Conservation (phyloP, 2,888 invertebrate genomes). For the Rhaphigaster nebulosa region DNA sequence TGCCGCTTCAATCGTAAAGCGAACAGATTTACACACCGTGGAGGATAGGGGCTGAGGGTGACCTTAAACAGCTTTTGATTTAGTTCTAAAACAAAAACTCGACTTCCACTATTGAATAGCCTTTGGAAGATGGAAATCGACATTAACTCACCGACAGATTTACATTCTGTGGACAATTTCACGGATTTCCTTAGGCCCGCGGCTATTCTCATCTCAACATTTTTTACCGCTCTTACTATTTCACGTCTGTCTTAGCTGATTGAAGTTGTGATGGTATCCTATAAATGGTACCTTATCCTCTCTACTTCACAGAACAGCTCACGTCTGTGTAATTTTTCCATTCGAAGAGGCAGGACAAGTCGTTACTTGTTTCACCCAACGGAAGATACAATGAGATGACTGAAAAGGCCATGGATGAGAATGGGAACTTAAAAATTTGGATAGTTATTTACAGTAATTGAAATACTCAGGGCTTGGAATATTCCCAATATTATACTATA, state of each 20-base stretch:
- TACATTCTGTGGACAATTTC: constrained; percentile 32
- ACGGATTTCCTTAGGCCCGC: neutral
- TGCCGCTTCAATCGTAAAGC: neutral
- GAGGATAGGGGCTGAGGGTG: neutral
- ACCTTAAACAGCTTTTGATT: neutral
- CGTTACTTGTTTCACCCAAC: neutral
- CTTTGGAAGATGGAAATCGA: neutral
- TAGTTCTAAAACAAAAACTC: constrained; percentile 30
- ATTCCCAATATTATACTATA: too few species aligned
- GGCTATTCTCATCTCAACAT: neutral
- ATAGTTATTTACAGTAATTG: too few species aligned
- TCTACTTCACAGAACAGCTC: neutral
- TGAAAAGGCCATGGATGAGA: neutral
- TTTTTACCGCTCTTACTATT: constrained; percentile 6
- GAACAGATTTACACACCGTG: neutral
- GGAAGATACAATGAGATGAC: neutral
- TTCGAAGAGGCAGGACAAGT: neutral
- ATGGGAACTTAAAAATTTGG: too few species aligned
- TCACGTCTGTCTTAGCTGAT: neutral
- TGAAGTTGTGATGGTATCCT: neutral
- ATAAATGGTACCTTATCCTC: neutral
- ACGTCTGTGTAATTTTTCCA: neutral
- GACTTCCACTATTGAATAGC: neutral
- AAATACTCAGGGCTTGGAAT: too few species aligned
- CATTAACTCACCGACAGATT: constrained; percentile 18